A percentile compares a stretch with the other conserved stretches of the same genome.
These are phyloP conservation scores for Guaruba guarouba DNA, from an alignment of 2,113 vertebrate species.

Conservation along the genomic window DNA sequence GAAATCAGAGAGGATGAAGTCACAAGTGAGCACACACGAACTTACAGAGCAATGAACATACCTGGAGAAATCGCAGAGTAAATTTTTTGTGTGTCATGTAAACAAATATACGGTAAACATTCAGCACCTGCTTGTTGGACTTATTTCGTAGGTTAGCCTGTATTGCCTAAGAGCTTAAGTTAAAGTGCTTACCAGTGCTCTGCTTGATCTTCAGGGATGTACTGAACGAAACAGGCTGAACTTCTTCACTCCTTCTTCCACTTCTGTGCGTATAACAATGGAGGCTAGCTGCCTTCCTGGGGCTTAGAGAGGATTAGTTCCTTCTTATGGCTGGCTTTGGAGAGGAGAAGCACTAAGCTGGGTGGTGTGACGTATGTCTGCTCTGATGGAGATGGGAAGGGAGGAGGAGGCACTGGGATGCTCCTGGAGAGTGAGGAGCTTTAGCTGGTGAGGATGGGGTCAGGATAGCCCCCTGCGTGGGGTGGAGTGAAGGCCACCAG, in stretches of 20 bases:
- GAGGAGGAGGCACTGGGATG: background rate
- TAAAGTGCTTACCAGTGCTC: background rate
- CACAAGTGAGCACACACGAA: background rate
- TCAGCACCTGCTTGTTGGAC: background rate
- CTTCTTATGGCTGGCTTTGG: background rate
- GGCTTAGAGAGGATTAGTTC: slow-evolving; percentile 23
- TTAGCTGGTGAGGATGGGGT: background rate
- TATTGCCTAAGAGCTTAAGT: background rate
- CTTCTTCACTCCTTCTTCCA: background rate
- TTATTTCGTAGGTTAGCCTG: background rate
- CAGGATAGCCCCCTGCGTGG: slow-evolving; percentile 19
- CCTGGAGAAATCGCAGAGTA: background rate
- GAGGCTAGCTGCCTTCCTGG: background rate
- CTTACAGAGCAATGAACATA: background rate
- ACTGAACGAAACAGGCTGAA: background rate
- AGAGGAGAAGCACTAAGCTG: slow-evolving; percentile 5
- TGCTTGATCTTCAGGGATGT: background rate
- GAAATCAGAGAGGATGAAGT: slow-evolving; percentile 11
- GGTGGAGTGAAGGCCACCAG: background rate
- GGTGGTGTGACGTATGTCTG: background rate
- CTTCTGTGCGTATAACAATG: background rate
- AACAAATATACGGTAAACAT: slow-evolving; percentile 12
- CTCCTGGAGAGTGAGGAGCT: background rate
- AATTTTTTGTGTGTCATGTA: background rate
- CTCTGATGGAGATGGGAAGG: background rate